phyloP scores from a whole-genome alignment of 2,888 invertebrate species.

The Agrochola macilenta region DNA sequence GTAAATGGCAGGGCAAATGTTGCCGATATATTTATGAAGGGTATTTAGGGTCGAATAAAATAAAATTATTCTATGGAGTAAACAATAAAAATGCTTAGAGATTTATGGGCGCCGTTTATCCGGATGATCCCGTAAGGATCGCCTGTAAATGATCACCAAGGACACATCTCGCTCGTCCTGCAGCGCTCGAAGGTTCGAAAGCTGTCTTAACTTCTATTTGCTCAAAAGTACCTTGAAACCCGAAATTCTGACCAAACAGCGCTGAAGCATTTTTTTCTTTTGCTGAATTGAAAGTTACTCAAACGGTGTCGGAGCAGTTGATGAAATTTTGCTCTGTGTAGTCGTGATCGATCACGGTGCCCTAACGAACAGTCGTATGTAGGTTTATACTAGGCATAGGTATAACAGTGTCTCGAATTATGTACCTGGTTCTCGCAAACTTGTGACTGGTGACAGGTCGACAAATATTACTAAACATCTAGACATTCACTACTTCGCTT shows the following conservation, averaged over 20 bases:
- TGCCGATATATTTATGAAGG: slow-evolving; percentile 67
- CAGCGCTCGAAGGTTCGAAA: slow-evolving; percentile 15
- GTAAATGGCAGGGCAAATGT: slow-evolving; percentile 68
- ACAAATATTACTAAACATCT: slow-evolving; percentile 17
- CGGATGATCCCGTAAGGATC: slow-evolving; percentile 77
- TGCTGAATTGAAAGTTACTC: slow-evolving; percentile 39
- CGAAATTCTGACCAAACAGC: slow-evolving; percentile 5
- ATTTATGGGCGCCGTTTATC: slow-evolving; percentile 80
- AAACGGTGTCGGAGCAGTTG: slow-evolving; percentile 27
- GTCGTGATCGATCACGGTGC: slow-evolving; percentile 61
- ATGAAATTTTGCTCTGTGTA: slow-evolving; percentile 48
- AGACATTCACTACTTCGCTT: slow-evolving; percentile 16
- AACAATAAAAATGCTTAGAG: slow-evolving; percentile 75
- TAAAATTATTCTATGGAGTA: slow-evolving; percentile 70
- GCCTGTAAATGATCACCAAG: slow-evolving; percentile 78
- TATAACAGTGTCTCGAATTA: slow-evolving; percentile 31
- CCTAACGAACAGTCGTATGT: slow-evolving; percentile 44
- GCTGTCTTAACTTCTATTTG: slow-evolving; percentile 8
- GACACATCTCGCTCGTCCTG: slow-evolving; percentile 52
- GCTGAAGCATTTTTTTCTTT: slow-evolving; percentile 14
- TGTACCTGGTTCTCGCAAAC: slow-evolving; percentile 23
- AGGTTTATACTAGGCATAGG: slow-evolving; percentile 8
- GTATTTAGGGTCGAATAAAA: slow-evolving; percentile 73
- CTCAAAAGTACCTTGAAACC: slow-evolving; percentile 11
- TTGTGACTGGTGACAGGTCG: slow-evolving; percentile 54